Evolutionary conservation across 2,797 vertebrate genomes (phyloP).

Genomic region (Enteromius viviparus): DNA sequence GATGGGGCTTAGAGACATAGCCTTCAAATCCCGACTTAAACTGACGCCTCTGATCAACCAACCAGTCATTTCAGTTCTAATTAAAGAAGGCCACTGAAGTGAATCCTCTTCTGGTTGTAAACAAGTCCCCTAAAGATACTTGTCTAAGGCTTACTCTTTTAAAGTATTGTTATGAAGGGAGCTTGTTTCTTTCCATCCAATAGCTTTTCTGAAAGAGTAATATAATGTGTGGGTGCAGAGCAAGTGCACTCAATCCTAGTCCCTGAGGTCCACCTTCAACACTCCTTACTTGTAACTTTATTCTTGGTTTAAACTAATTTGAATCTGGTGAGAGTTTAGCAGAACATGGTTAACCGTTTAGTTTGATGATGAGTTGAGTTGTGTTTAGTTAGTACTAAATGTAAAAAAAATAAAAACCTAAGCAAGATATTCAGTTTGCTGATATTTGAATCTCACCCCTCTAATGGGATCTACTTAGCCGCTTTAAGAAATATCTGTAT

Average conservation of each 20-base stretch:
- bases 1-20: constrained; percentile 67
- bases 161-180: constrained; percentile 23
- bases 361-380: neutral
- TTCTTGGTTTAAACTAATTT: neutral
- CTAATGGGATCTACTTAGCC: constrained; percentile 47
- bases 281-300: neutral
- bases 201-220: constrained; percentile 15
- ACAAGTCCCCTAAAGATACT: constrained; percentile 43
- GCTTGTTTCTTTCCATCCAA: constrained; percentile 20
- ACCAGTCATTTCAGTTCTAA: constrained; percentile 66
- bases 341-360: neutral
- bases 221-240: neutral
- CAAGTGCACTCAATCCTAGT: constrained; percentile 13
- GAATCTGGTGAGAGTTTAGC: neutral
- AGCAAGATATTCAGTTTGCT: constrained; percentile 3
- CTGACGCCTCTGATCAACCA: constrained; percentile 65
- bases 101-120: constrained; percentile 58
- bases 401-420: neutral
- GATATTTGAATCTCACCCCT: constrained; percentile 32
- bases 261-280: neutral
- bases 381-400: constrained; percentile 13
- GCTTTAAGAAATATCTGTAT: constrained; percentile 46
- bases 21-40: constrained; percentile 68
- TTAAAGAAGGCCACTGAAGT: constrained; percentile 48
- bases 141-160: constrained; percentile 27